A percentile compares a stretch with the other conserved stretches of the same genome.
Conservation (phyloP, 2,113 vertebrate genomes). For the Myxocyprinus asiaticus region DNA sequence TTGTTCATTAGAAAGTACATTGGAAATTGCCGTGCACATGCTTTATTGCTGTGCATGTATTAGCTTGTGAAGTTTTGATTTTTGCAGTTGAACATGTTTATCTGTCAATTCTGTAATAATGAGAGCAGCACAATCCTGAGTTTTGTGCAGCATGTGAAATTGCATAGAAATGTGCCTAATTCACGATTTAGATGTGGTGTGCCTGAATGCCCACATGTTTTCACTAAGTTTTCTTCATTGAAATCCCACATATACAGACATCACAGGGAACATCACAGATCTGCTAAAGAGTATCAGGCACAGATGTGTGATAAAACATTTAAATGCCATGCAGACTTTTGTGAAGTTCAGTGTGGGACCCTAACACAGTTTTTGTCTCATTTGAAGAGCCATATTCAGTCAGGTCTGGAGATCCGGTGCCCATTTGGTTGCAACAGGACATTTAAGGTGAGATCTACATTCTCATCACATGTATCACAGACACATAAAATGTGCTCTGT, state of each 20-base stretch:
- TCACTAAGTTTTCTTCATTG: not conserved
- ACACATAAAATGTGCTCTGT: not conserved
- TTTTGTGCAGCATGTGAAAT: slow-evolving; percentile 4
- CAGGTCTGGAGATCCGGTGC: not conserved
- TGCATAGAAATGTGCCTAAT: slow-evolving; percentile 20
- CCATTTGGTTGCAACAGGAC: not conserved
- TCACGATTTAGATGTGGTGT: slow-evolving; percentile 7
- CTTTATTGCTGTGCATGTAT: too few relatives aligned
- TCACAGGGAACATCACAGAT: not conserved
- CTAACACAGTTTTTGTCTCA: slow-evolving; percentile 20
- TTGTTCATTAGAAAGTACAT: too few relatives aligned
- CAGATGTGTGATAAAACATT: slow-evolving; percentile 3
- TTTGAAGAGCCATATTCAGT: slow-evolving; percentile 10
- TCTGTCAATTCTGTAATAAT: not conserved
- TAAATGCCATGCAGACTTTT: slow-evolving; percentile 8
- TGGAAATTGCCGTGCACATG: too few relatives aligned
- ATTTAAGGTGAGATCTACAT: slow-evolving; percentile 5
- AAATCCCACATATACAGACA: slow-evolving; percentile 7
- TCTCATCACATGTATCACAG: not conserved
- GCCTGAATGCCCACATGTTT: not conserved
- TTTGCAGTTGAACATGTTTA: not conserved
- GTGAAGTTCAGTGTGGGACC: not conserved
- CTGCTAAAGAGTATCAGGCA: not conserved
- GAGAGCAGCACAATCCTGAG: not conserved
- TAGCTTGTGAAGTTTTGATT: too few relatives aligned